phyloP scores from a whole-genome alignment of 2,797 vertebrate species.

The Pampus argenteus region DNA sequence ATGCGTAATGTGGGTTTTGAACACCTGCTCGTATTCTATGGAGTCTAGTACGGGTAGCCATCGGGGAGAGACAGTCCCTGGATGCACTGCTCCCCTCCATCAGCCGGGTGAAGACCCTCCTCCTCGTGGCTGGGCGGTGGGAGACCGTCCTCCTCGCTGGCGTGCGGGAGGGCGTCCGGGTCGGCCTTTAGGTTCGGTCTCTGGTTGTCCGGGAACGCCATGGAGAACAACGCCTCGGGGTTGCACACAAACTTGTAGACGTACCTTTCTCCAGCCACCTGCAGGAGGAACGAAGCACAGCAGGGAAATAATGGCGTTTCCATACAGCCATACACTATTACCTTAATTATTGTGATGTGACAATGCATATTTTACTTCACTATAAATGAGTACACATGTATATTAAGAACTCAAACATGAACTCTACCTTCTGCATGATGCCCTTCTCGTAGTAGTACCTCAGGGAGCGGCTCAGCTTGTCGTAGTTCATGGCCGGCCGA shows the following conservation, averaged over 20 bases:
- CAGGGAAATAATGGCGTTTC: too few species aligned
- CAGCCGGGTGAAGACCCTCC: constrained; percentile 85
- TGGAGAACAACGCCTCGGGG: constrained; percentile 94
- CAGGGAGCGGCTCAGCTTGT: constrained; percentile 96
- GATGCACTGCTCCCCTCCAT: constrained; percentile 85
- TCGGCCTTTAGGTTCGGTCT: constrained; percentile 92
- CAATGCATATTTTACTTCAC: not conserved
- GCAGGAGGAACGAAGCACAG: constrained; percentile 1
- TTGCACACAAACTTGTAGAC: constrained; percentile 97
- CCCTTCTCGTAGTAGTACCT: constrained; percentile 94
- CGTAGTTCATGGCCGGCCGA: constrained; percentile 96
- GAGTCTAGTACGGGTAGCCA: constrained; percentile 88
- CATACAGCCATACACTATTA: too few species aligned
- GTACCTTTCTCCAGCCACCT: constrained; percentile 96
- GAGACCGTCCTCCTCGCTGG: constrained; percentile 88
- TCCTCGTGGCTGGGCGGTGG: constrained; percentile 90
- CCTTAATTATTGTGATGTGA: not conserved
- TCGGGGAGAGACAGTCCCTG: constrained; percentile 87
- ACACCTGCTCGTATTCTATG: constrained; percentile 44
- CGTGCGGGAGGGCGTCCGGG: constrained; percentile 81
- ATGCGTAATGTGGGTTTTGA: not conserved
- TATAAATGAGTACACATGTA: not conserved
- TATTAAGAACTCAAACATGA: constrained; percentile 42
- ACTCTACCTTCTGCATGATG: constrained; percentile 87
- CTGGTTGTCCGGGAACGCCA: constrained; percentile 95